Evolutionary conservation across 1,140 invertebrate genomes (phyloP).

Genomic region (Hyposmocoma kahamanoa): DNA sequence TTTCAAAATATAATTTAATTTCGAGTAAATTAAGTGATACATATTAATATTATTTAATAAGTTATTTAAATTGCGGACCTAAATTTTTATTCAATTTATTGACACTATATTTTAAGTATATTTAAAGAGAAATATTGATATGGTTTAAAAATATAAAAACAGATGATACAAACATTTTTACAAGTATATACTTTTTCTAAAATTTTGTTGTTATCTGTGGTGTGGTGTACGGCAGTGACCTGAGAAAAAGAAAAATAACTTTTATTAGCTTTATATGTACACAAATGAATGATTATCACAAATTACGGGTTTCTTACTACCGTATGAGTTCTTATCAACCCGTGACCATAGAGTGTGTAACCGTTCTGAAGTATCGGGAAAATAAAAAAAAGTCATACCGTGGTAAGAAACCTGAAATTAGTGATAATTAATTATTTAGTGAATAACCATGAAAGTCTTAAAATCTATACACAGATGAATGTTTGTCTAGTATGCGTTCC

Average conservation of each 20-base stretch:
- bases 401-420: too few species aligned
- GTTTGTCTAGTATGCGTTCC: neutral
- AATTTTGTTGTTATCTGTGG: slow-evolving; percentile 47
- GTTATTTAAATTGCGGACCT: neutral
- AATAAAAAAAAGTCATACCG: neutral
- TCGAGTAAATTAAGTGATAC: neutral
- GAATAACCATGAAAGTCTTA: neutral
- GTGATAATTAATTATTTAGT: too few species aligned
- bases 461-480: neutral
- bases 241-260: slow-evolving; percentile 27
- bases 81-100: neutral
- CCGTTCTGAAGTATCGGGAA: too few species aligned
- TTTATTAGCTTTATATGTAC: neutral
- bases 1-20: slow-evolving; percentile 23
- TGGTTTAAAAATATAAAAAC: slow-evolving; percentile 21
- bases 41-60: neutral
- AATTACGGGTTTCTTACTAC: neutral
- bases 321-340: neutral
- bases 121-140: slow-evolving; percentile 18
- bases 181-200: slow-evolving; percentile 10
- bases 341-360: too few species aligned
- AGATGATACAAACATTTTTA: slow-evolving; percentile 20
- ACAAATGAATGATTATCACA: neutral
- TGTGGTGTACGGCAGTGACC: slow-evolving; percentile 60
- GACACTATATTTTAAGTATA: neutral